These are phyloP conservation scores for Equus przewalskii DNA, from an alignment of 2,113 vertebrate species.

Conservation along the genomic window DNA sequence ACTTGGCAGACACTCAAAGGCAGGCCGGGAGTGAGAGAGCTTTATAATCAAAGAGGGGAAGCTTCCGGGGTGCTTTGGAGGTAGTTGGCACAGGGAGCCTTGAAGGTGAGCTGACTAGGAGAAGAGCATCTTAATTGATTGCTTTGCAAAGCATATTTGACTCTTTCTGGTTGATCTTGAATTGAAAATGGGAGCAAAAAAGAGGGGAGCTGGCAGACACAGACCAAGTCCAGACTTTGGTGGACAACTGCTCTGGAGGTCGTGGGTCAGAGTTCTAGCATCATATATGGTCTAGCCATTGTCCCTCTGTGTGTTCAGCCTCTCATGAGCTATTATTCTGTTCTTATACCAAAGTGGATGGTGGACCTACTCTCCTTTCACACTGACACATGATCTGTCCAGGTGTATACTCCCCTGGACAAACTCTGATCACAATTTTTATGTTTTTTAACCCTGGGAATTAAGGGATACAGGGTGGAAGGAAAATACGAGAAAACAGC, in stretches of 20 bases:
- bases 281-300: neutral
- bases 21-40: neutral
- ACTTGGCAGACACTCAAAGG: neutral
- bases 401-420: neutral
- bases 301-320: neutral
- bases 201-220: neutral
- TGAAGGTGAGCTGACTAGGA: neutral
- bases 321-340: neutral
- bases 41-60: neutral
- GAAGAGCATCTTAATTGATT: neutral
- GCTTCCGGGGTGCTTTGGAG: neutral
- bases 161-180: neutral
- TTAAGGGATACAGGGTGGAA: neutral
- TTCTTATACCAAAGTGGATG: neutral
- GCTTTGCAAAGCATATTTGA: neutral
- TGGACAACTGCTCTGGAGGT: neutral
- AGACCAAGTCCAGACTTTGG: neutral
- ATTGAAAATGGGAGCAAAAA: neutral
- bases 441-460: neutral
- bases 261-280: neutral
- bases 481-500: neutral
- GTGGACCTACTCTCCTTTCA: neutral
- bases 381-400: neutral
- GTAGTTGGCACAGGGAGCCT: neutral
- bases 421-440: constrained; percentile 8